These are phyloP conservation scores for Lampropteryx suffumata DNA, from an alignment of 2,888 invertebrate species.

Conservation along the genomic window DNA sequence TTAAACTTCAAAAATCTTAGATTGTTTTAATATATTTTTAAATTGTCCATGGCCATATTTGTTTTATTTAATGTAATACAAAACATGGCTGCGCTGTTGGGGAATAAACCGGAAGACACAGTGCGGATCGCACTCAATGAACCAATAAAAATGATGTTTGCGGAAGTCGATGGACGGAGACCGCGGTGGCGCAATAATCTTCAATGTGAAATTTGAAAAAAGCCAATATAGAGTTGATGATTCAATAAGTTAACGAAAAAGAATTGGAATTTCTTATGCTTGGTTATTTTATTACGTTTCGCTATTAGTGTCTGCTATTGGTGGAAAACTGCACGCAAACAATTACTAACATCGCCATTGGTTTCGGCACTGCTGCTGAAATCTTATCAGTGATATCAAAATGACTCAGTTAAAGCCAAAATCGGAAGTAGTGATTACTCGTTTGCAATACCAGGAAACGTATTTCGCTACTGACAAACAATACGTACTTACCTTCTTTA, in stretches of 20 bases:
- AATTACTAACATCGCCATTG: slow-evolving; percentile 3
- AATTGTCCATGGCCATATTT: too few species aligned
- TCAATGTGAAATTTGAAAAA: too few species aligned
- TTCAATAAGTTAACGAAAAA: neutral
- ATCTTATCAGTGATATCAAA: slow-evolving; percentile 6
- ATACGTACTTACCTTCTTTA: too few species aligned
- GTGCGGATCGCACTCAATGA: too few species aligned
- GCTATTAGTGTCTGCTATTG: slow-evolving; percentile 7
- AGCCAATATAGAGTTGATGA: neutral
- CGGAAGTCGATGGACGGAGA: too few species aligned
- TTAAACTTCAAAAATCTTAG: neutral
- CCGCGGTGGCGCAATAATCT: too few species aligned
- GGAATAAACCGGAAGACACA: too few species aligned
- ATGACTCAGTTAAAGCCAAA: slow-evolving; percentile 25
- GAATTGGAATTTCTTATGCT: neutral
- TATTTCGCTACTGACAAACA: slow-evolving; percentile 1
- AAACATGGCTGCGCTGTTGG: too few species aligned
- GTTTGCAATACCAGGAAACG: slow-evolving; percentile 16
- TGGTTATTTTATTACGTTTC: slow-evolving; percentile 14
- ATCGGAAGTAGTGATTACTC: slow-evolving; percentile 25
- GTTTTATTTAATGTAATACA: too few species aligned
- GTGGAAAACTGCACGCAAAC: neutral
- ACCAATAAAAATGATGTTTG: too few species aligned
- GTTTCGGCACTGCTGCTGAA: slow-evolving; percentile 15
- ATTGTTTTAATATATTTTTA: too few species aligned